Evolutionary conservation across 2,888 invertebrate genomes (phyloP).

Genomic region (Candidula unifasciata): DNA sequence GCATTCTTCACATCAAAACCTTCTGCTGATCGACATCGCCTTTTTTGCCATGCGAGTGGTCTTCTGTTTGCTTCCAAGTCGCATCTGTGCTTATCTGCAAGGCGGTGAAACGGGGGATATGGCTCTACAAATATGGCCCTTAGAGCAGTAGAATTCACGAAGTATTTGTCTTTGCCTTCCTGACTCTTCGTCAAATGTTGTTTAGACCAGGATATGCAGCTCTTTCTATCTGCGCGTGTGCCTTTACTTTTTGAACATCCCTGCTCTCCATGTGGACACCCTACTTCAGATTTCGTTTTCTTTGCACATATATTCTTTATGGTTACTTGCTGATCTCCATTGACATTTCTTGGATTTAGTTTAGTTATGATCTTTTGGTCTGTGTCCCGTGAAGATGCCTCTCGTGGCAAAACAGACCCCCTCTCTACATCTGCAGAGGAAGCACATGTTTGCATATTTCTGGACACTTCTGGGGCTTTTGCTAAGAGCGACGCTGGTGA

Average conservation of each 20-base stretch:
- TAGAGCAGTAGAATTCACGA: neutral
- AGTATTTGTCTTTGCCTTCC: neutral
- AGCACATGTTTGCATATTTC: neutral
- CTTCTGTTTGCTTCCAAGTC: neutral
- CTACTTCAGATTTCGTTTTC: neutral
- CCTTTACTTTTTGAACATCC: neutral
- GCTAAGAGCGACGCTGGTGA: too few relatives aligned
- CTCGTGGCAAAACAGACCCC: too few relatives aligned
- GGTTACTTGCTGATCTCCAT: neutral
- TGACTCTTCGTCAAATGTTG: conserved; percentile 29
- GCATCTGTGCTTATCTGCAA: neutral
- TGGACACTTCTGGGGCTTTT: neutral
- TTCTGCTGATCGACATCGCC: conserved; percentile 23
- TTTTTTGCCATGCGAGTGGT: neutral
- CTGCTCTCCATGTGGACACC: neutral
- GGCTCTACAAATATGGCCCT: neutral
- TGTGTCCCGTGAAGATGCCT: neutral
- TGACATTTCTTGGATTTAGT: too few relatives aligned
- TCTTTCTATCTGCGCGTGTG: neutral
- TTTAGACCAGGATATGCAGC: neutral
- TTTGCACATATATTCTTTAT: neutral
- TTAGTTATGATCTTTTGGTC: neutral
- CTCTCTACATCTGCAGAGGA: neutral
- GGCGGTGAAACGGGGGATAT: neutral
- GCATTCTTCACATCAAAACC: neutral